Conservation (phyloP, 2,797 vertebrate species). For the Hippocampus kuda region DNA sequence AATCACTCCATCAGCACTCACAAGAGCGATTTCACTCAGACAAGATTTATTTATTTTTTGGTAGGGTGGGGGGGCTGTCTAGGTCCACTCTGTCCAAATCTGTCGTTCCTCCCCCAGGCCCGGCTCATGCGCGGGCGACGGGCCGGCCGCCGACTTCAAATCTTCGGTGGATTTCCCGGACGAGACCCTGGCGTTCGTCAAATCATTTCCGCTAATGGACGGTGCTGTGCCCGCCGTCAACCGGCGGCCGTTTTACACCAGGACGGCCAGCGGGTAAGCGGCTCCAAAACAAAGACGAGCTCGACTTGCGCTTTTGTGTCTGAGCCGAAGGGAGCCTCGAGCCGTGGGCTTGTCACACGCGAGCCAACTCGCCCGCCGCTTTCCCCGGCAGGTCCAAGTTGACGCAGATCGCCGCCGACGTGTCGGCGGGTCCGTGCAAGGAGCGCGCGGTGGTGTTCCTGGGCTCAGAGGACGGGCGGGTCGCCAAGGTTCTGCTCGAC, state of each 20-base stretch:
- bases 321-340: too few relatives aligned
- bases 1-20: too few relatives aligned
- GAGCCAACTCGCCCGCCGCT: not conserved
- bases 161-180: slow-evolving; percentile 89
- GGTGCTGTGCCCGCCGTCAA: slow-evolving; percentile 77
- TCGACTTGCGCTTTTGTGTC: too few relatives aligned
- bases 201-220: slow-evolving; percentile 90
- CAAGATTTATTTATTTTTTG: too few relatives aligned
- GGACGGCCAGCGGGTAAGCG: slow-evolving; percentile 80
- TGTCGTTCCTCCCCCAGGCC: slow-evolving; percentile 63
- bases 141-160: slow-evolving; percentile 74
- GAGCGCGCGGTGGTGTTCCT: slow-evolving; percentile 87
- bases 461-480: slow-evolving; percentile 84
- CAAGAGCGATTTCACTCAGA: too few relatives aligned
- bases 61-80: too few relatives aligned
- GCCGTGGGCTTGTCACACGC: too few relatives aligned
- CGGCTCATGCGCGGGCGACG: slow-evolving; percentile 84
- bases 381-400: slow-evolving; percentile 71
- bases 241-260: slow-evolving; percentile 83
- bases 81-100: not conserved
- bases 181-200: slow-evolving; percentile 84
- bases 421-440: slow-evolving; percentile 76
- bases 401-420: slow-evolving; percentile 81
- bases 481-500: slow-evolving; percentile 86
- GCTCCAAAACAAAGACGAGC: too few relatives aligned